Base-by-base conservation (phyloP, 1,140 invertebrate genomes). In the Diabrotica virgifera region DNA sequence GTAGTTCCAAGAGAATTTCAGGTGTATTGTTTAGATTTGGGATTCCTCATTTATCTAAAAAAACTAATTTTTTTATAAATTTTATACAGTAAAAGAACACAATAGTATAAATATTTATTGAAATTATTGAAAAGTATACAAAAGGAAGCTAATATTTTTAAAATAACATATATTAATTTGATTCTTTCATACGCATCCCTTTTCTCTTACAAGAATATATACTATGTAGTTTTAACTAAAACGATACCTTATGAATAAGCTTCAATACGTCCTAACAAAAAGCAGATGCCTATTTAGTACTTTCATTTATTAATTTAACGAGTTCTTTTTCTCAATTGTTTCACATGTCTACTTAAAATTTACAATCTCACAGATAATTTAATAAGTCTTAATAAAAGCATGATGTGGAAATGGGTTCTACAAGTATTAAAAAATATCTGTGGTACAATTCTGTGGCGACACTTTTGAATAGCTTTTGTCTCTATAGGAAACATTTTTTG, bases 131-230 rank as follows among this genome's bases (percentile, higher is more conserved):
- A 37, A 55, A 46, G 10, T 46, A 63, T 56, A 57, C 52, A 52
- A 56, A 36, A 36, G 13, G 38, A 40, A 36, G n/a, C 36, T 9
- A 54, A 38, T 62, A 24, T 38, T 35, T 52, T 52, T 12, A 62
- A 62, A 52, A 54, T 24, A 13, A 35, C 40, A 56, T 55, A 37
- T 53, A 46, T 63, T 63, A 61, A 52, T 51, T 52, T 61, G 52
- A 61, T n/a, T 35, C 35, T 61, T 60, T 51, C 50, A n/a, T 61
- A 52, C 46, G 13, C 24, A 10, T 52, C n/a, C 55, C 9, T 36
- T 57, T 57, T 50, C 9, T 38, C 58, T 38, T 51, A 59, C 58
- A 50, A 59, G 58, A 59, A 59, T 59, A 59, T 55, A 55, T 59
- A 24, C 46, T 51, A 59, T 59, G 14, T 12, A 50, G 11, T 13